Evolutionary conservation across 2,888 invertebrate species (phyloP), one percentile per base, ranked within the genome.

Genomic region (Keiferia lycopersicella): DNA sequence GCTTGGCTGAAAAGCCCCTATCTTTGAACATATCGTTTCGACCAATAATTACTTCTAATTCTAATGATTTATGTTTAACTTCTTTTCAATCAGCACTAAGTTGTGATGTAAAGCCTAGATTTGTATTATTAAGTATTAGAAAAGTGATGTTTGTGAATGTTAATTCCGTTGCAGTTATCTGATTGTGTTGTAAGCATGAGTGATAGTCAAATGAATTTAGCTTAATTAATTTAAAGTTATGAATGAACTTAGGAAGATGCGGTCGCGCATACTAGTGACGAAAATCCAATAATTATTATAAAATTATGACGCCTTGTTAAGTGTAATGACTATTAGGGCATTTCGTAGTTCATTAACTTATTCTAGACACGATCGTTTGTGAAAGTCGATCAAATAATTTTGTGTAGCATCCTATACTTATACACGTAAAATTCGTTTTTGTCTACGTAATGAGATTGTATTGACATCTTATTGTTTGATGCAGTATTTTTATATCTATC

Each of bases 41-140:
- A 90, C 89, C 89, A 90, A 89, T 89, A 26, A 26, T 26, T 26
- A 26, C 26, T 26, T 26, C 26, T 88, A 86, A 81, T 82, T 85
- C 80, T 88, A 84, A 83, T 86, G 84, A 88, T 83, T 85, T 84
- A 86, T 86, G 77, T 83, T 78, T 82, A 83, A 81, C 77, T 83
- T 80, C 34, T 77, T 80, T 83, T 87, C 83, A 82, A 87, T 87
- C 85, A 83, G 82, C 85, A 87, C 86, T 86, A 84, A 76, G 82
- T 85, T 90, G 91, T 91, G 91, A 91, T 89, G 85, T 86, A 84
- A 85, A 85, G 83, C 83, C 86, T 86, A 89, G 88, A 88, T 82
- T 86, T 86, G 91, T 91, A 91, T 91, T 91, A 89, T 84, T 90
- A 91, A 91, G 91, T 91, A 91, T 91, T 91, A 91, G 87, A 88